Evolutionary conservation across 2,888 invertebrate species (phyloP).

Genomic region (Chalcosyrphus nemorum): DNA sequence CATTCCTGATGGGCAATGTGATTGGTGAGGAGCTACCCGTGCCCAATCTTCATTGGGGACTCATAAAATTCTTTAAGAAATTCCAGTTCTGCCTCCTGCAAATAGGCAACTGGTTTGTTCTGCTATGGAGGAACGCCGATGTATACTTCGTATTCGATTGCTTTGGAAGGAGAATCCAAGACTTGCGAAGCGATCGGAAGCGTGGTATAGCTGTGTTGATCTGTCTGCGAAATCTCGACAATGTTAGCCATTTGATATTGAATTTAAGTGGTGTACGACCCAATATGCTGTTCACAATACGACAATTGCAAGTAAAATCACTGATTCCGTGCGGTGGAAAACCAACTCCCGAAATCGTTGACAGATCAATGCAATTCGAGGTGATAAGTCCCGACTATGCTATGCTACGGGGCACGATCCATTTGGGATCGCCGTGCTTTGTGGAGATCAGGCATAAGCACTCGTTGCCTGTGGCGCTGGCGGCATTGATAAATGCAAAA

Average conservation of each 20-base stretch:
- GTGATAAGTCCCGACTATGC: conserved; percentile 78
- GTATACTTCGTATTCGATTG: conserved; percentile 79
- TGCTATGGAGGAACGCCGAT: conserved; percentile 78
- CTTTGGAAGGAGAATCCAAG: conserved; percentile 76
- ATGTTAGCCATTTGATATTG: conserved; percentile 77
- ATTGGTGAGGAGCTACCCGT: conserved; percentile 46
- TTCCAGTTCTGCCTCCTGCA: conserved; percentile 75
- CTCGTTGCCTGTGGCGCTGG: conserved; percentile 77
- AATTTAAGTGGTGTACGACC: conserved; percentile 76
- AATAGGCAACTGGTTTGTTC: conserved; percentile 76
- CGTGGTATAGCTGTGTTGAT: conserved; percentile 77
- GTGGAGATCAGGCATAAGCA: conserved; percentile 78
- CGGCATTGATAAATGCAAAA: conserved; percentile 78
- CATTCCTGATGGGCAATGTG: conserved; percentile 68
- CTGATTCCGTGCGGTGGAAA: conserved; percentile 76
- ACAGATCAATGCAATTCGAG: conserved; percentile 77
- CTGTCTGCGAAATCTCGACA: conserved; percentile 76
- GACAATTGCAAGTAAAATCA: conserved; percentile 77
- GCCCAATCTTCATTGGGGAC: conserved; percentile 73
- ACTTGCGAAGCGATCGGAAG: conserved; percentile 74
- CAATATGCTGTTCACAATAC: conserved; percentile 74
- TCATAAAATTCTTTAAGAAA: conserved; percentile 75
- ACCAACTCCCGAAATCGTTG: conserved; percentile 75
- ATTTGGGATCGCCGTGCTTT: conserved; percentile 77
- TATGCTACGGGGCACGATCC: conserved; percentile 76